Conservation (phyloP, 2,113 vertebrate genomes). For the Neodontobutis hainanensis region DNA sequence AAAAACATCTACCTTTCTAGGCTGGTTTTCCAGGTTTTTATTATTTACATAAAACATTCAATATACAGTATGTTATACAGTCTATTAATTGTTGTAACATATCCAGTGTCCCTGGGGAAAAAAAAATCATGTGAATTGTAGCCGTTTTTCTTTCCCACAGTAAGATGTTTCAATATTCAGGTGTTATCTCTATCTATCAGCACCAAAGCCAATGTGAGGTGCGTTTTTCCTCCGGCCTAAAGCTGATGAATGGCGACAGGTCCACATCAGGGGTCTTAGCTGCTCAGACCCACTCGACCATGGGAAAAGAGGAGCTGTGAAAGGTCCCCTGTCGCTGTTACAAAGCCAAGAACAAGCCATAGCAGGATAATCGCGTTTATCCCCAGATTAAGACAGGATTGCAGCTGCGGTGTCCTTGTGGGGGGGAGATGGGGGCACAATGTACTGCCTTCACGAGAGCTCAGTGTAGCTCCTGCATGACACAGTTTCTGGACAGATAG, state of each 20-base stretch:
- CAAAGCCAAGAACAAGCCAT: conserved; percentile 88
- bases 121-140: neutral
- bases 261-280: conserved; percentile 76
- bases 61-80: too few species aligned
- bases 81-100: too few species aligned
- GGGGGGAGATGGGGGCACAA: conserved; percentile 72
- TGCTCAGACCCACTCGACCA: conserved; percentile 82
- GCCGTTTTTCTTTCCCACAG: neutral
- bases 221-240: conserved; percentile 31
- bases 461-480: conserved; percentile 14
- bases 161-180: neutral
- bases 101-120: too few species aligned
- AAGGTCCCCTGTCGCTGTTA: conserved; percentile 87
- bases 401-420: conserved; percentile 85
- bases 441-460: conserved; percentile 74
- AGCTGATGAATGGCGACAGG: conserved; percentile 53
- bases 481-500: conserved; percentile 24
- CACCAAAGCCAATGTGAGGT: conserved; percentile 6
- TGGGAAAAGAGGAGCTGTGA: conserved; percentile 83
- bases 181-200: conserved; percentile 16
- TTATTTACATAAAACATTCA: too few species aligned
- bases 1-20: too few species aligned
- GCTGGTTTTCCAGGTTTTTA: too few species aligned
- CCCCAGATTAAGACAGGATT: conserved; percentile 90
- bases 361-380: conserved; percentile 88